phyloP scores from a whole-genome alignment of 2,888 invertebrate genomes.

The Drosophila prolongata region DNA sequence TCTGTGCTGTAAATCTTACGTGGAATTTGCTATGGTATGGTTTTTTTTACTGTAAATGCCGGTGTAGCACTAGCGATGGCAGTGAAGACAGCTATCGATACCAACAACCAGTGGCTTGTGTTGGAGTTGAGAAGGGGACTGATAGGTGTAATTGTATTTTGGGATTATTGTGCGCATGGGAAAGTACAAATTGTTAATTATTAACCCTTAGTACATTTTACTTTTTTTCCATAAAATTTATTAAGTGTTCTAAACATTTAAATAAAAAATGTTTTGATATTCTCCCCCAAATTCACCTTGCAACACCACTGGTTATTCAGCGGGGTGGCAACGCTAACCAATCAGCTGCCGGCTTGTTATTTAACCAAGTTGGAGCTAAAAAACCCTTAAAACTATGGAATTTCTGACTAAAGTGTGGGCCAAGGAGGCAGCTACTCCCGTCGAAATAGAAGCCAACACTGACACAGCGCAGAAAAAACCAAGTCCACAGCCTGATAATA shows the following conservation, averaged over 20 bases:
- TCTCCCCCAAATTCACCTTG: background rate
- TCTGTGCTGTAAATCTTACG: conserved; percentile 57
- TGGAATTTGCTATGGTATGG: conserved; percentile 55
- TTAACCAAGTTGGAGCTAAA: conserved; percentile 42
- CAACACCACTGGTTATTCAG: background rate
- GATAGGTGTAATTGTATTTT: no score
- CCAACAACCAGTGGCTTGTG: conserved; percentile 11
- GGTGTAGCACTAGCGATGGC: conserved; percentile 43
- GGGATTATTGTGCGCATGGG: no score
- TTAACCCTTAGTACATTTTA: no score
- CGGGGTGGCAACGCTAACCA: conserved; percentile 45
- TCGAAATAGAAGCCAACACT: background rate
- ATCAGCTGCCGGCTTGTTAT: conserved; percentile 73
- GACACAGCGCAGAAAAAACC: conserved; percentile 18
- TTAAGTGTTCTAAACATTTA: no score
- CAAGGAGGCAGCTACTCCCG: conserved; percentile 43
- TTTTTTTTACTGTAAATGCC: conserved; percentile 69
- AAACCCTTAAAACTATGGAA: conserved; percentile 48
- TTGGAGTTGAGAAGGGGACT: background rate
- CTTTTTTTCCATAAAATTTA: no score
- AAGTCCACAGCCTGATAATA: conserved; percentile 11
- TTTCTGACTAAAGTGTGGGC: conserved; percentile 68
- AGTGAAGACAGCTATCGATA: conserved; percentile 13
- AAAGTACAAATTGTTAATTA: no score
- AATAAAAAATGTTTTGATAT: no score